phyloP scores from a whole-genome alignment of 2,113 vertebrate species.

The Myotis lucifugus region DNA sequence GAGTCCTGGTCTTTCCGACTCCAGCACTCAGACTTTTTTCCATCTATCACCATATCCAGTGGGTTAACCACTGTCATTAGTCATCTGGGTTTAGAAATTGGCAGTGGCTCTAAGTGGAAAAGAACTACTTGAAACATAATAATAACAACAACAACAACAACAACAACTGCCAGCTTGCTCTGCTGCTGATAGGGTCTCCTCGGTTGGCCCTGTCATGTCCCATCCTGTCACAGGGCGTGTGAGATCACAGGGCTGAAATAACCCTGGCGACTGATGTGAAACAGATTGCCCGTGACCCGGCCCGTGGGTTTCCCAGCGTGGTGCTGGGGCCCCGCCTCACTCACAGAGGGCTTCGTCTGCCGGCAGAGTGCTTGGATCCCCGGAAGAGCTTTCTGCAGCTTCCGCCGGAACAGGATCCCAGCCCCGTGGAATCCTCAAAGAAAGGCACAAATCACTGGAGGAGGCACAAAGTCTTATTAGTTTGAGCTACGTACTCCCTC shows the following conservation, averaged over 20 bases:
- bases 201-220: neutral
- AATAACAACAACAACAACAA: neutral
- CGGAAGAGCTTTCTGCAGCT: neutral
- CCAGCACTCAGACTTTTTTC: neutral
- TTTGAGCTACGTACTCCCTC: neutral
- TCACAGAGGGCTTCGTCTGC: neutral
- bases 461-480: neutral
- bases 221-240: neutral
- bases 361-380: neutral
- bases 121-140: neutral
- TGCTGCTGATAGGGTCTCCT: neutral
- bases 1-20: neutral
- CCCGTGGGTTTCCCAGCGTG: neutral
- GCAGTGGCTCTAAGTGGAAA: neutral
- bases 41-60: neutral
- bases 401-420: neutral
- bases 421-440: neutral
- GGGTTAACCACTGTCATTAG: neutral
- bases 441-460: neutral
- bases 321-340: neutral
- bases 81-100: neutral
- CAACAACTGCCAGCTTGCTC: neutral
- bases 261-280: neutral
- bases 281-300: neutral
- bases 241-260: conserved; percentile 19